phyloP scores from a whole-genome alignment of 2,888 invertebrate species.

The Conistra vaccinii region DNA sequence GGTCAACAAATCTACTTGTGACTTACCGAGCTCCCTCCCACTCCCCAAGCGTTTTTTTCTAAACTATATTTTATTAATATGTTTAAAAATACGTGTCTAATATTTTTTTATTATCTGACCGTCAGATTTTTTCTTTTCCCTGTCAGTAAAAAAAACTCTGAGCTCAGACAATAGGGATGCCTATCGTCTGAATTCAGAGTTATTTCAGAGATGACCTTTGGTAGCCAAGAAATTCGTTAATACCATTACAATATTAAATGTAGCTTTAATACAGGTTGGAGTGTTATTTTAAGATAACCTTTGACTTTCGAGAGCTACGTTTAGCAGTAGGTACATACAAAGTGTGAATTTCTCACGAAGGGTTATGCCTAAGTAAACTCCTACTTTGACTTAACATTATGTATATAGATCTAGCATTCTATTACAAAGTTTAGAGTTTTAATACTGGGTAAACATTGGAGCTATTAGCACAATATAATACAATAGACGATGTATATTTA shows the following conservation, averaged over 20 bases:
- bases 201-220: neutral
- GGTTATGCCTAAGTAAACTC: conserved; percentile 14
- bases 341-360: conserved; percentile 7
- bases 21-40: no score
- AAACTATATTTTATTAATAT: no score
- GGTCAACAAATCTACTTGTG: no score
- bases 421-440: neutral
- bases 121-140: no score
- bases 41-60: no score
- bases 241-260: neutral
- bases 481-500: no score
- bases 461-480: no score
- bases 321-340: neutral
- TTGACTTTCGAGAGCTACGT: neutral
- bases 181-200: neutral
- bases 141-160: no score
- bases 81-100: no score
- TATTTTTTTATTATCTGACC: no score
- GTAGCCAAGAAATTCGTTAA: no score
- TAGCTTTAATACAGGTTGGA: neutral
- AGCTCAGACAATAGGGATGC: no score
- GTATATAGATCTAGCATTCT: neutral
- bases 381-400: neutral
- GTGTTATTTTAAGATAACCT: neutral
- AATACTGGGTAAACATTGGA: neutral